Evolutionary conservation across 2,113 vertebrate species (phyloP), one percentile per base, ranked within the genome.

Genomic region (Melanerpes aurifrons): DNA sequence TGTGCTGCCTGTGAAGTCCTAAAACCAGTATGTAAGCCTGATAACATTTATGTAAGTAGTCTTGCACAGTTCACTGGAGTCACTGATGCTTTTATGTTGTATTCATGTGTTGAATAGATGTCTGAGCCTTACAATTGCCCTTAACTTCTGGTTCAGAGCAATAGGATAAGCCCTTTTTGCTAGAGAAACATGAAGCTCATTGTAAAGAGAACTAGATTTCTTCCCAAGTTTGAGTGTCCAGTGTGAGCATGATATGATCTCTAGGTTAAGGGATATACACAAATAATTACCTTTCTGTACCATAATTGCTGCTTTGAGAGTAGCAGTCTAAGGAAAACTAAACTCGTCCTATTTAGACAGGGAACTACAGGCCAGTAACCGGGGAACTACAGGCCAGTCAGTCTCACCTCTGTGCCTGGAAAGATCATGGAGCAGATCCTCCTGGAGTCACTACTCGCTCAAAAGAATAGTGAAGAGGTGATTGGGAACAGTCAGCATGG

Each of bases 21-120:
- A 25, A 54, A 82, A n/a, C 2, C 18, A 56, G 2, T 22, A 22
- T 7, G 7, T n/a, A 26, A 43, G 61, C 10, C 26, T 1, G 0
- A 43, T 31, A 62, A 40, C 20, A 29, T 16, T 29, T 40, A 18
- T 5, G 7, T 47, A 32, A 50, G 31, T 28, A 58, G 43, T 66
- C 28, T 54, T 54, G 54, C 26, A 37, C 21, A 19, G 9, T 64
- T 70, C 53, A 43, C 21, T 37, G 32, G 25, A 86, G 67, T 32
- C 6, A 20, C 35, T 73, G 21, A 15, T 26, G 32, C 29, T 15
- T 58, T 20, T 77, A 19, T 45, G 32, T 66, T 57, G 8, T 48
- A 37, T 50, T 57, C 18, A 16, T 17, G 7, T 50, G 7, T 17
- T 57, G 22, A 56, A 7, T 24, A 53, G 50, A 13, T 20, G 10